Base-by-base conservation (phyloP, 2,113 vertebrate species). In the Osmerus mordax region DNA sequence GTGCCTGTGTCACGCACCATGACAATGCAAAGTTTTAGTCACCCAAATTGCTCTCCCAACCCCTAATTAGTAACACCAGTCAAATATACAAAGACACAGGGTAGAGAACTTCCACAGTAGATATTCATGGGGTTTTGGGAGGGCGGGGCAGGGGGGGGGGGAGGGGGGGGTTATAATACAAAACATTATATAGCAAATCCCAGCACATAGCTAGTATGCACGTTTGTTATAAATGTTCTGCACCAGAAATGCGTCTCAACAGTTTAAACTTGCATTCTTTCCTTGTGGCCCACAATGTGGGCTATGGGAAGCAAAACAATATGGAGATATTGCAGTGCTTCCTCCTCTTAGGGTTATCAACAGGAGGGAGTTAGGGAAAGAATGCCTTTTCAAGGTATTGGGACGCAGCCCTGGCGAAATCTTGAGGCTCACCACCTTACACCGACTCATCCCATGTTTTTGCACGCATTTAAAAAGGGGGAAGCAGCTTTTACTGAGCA, bases 401-500 rank as follows among this genome's bases (percentile, higher is more conserved):
- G 23, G 28, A 64, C 61, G 2, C 15, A 64, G 29, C 14, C 62
- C 62, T 18, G 7, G 28, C 11, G 7, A 36, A 28, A 29, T 29
- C 29, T 64, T 7, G 15, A 64, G 61, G 13, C 61, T 64, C 28
- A 29, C 15, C 61, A 64, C 7, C 61, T 28, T 36, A 28, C 14
- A 56, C 4, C 3, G 61, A 63, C 61, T 64, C 61, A 64, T 64
- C 61, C 61, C 29, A 36, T 32, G 61, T 64, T 36, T 64, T 36
- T 60, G 16, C n/a, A 21, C 58, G 21, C 58, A 23, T 21, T n/a
- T 60, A 6, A 18, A 15, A 28, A 64, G 32, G 29, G 62, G 25
- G 14, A 36, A 7, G 62, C 29, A 64, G 62, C 12, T 69, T 70
- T 67, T 77, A 62, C 60, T 65, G 41, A 65, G 41, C 19, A 65